Percentiles rank a stretch among this genome's conserved stretches.
Conservation (phyloP, 2,888 invertebrate species). For the Acrocyrtus sp. region DNA sequence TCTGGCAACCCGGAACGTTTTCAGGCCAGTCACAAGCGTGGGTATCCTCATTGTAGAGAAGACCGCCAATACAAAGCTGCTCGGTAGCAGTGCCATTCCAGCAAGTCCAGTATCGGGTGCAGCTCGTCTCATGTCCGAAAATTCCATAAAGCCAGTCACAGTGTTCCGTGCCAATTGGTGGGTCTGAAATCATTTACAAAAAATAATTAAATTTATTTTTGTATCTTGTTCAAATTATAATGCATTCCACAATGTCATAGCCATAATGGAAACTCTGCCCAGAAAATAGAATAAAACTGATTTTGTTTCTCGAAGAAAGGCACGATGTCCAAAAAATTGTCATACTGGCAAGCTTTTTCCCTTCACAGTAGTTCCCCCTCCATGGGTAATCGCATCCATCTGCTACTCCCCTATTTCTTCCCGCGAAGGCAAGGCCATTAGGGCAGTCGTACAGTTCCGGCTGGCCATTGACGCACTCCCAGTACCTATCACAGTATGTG, state of each 20-base stretch:
- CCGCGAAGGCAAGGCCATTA: slow-evolving; percentile 89
- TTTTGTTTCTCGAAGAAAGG: not conserved
- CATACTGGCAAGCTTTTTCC: slow-evolving; percentile 80
- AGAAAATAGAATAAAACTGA: not conserved
- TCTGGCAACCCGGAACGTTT: slow-evolving; percentile 92
- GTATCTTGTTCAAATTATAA: not conserved
- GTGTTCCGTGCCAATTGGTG: slow-evolving; percentile 85
- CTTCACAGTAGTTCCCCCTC: slow-evolving; percentile 88
- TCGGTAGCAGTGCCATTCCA: slow-evolving; percentile 95
- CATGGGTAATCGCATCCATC: slow-evolving; percentile 90
- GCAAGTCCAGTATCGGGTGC: slow-evolving; percentile 93
- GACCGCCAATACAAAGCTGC: slow-evolving; percentile 90
- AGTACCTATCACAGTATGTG: slow-evolving; percentile 82
- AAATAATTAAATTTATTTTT: slow-evolving; percentile 11
- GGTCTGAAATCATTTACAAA: slow-evolving; percentile 70
- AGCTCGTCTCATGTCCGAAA: slow-evolving; percentile 92
- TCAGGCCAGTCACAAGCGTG: slow-evolving; percentile 96
- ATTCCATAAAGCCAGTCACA: slow-evolving; percentile 94
- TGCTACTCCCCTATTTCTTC: slow-evolving; percentile 86
- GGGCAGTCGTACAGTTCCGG: slow-evolving; percentile 89
- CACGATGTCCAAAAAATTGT: slow-evolving; percentile 58
- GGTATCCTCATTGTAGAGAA: slow-evolving; percentile 88
- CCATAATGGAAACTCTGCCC: not conserved
- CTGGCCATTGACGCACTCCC: slow-evolving; percentile 88
- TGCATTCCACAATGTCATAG: not conserved